Conservation (phyloP, 2,888 invertebrate genomes). For the Bhutanitis thaidina region DNA sequence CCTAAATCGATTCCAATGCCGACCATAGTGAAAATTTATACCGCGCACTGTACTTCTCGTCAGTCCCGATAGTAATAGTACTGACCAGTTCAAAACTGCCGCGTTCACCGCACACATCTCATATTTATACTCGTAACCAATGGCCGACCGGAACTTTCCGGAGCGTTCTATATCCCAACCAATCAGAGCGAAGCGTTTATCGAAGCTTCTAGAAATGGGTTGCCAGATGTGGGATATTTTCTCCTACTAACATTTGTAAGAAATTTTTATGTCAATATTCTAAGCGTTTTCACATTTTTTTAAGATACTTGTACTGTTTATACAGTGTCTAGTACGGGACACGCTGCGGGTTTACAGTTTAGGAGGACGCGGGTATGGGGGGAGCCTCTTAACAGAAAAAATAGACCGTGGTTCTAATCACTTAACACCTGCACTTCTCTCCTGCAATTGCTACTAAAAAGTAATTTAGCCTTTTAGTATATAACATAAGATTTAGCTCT, state of each 20-base stretch:
- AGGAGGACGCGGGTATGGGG: too few species aligned
- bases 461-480: too few species aligned
- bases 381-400: too few species aligned
- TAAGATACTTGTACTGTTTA: too few species aligned
- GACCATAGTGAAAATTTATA: slow-evolving; percentile 38
- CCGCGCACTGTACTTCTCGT: slow-evolving; percentile 1
- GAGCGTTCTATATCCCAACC: slow-evolving; percentile 31
- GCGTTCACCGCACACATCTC: slow-evolving; percentile 31
- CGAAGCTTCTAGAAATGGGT: slow-evolving; percentile 48
- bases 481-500: too few species aligned
- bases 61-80: neutral
- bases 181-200: slow-evolving; percentile 38
- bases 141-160: slow-evolving; percentile 46
- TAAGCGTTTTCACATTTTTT: neutral
- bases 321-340: too few species aligned
- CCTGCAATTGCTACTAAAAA: too few species aligned
- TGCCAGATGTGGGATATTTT: slow-evolving; percentile 29
- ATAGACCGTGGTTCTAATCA: too few species aligned
- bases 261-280: neutral
- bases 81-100: slow-evolving; percentile 4
- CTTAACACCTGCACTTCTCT: too few species aligned
- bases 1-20: slow-evolving; percentile 64
- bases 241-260: slow-evolving; percentile 1
- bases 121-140: slow-evolving; percentile 53
- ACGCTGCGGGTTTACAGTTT: too few species aligned